A percentile compares a stretch with the other conserved stretches of the same genome.
Conservation (phyloP, 30 jellyfish, hydroid and myxozoan genomes). For the Chironex yamaguchii region DNA sequence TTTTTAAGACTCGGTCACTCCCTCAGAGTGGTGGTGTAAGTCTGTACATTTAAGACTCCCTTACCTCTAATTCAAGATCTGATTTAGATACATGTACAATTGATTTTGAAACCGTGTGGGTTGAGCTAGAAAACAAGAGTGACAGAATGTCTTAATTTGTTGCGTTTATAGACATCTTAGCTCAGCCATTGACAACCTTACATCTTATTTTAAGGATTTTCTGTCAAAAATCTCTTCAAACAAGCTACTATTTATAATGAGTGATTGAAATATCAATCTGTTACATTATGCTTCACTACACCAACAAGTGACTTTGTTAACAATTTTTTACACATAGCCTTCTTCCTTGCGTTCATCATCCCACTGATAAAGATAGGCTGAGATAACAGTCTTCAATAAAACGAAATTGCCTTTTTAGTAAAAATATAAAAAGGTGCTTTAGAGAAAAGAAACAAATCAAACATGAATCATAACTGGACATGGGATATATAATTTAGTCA, state of each 20-base stretch:
- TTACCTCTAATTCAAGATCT: constrained; percentile 2
- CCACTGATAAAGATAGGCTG: too few species aligned
- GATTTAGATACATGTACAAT: background rate
- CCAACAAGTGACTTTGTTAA: constrained; percentile 41
- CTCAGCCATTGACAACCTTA: background rate
- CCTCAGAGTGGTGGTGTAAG: constrained; percentile 51
- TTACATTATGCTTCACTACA: constrained; percentile 36
- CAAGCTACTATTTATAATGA: too few species aligned
- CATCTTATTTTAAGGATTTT: background rate
- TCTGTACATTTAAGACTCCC: constrained; percentile 17
- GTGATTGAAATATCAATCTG: background rate
- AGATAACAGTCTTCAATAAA: too few species aligned
- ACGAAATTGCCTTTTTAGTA: too few species aligned
- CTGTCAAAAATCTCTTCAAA: too few species aligned
- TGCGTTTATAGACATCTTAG: background rate
- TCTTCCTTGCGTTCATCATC: constrained; percentile 49
- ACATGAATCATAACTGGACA: too few species aligned
- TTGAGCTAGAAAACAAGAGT: constrained; percentile 5
- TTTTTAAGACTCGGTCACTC: constrained; percentile 15
- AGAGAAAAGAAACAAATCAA: too few species aligned
- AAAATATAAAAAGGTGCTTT: too few species aligned
- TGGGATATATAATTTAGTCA: too few species aligned
- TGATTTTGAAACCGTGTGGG: constrained; percentile 56
- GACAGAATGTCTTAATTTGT: background rate
- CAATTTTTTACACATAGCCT: background rate